Evolutionary conservation across 2,113 vertebrate genomes (phyloP).

Genomic region (Strix aluco): DNA sequence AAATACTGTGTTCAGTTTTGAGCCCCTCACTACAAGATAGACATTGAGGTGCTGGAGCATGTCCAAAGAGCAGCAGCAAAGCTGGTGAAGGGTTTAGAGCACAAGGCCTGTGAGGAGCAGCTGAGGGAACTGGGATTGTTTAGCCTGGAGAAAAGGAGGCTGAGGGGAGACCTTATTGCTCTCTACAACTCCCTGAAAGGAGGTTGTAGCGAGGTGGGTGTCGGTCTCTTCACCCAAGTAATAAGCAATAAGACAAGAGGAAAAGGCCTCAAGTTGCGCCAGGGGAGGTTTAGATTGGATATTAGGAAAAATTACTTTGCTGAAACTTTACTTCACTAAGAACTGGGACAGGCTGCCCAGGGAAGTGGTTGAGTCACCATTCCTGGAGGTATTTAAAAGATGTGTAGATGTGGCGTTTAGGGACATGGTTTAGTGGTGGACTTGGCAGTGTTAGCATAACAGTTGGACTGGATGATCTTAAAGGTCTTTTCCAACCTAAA

Average conservation of each 20-base stretch:
- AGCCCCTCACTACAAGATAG: no score
- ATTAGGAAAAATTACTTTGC: not conserved
- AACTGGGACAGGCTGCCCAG: not conserved
- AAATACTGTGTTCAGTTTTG: no score
- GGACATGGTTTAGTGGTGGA: not conserved
- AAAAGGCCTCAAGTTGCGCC: accelerated
- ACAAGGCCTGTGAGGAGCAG: no score
- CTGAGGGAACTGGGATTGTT: not conserved
- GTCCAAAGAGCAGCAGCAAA: no score
- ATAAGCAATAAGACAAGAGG: not conserved
- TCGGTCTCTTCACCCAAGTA: accelerated
- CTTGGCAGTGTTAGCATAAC: not conserved
- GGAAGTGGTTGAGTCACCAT: not conserved
- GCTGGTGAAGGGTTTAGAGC: no score
- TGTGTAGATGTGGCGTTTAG: not conserved
- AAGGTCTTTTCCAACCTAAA: not conserved
- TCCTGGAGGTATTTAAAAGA: not conserved
- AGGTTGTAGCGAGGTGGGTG: accelerated
- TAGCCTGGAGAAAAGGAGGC: not conserved
- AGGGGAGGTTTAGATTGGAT: not conserved
- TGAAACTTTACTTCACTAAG: no score
- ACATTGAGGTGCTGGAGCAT: no score
- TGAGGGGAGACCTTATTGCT: not conserved
- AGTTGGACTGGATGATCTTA: not conserved
- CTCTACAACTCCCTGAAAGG: not conserved